phyloP scores from a whole-genome alignment of 2,888 invertebrate species.

The Cheilosia vulpina region DNA sequence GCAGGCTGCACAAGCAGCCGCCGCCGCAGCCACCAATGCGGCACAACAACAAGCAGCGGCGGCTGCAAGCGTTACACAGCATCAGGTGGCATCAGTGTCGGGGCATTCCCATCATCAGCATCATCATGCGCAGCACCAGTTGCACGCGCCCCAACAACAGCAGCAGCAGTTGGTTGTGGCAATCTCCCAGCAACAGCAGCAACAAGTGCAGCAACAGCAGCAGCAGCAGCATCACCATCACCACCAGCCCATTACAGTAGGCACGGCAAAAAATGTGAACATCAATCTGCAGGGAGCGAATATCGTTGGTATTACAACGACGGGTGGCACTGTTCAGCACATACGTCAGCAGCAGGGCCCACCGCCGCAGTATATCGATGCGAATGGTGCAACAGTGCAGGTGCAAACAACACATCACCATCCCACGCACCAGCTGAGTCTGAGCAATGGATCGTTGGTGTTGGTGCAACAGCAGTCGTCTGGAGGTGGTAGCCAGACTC shows the following conservation, averaged over 20 bases:
- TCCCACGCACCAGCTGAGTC: conserved; percentile 81
- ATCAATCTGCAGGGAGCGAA: conserved; percentile 78
- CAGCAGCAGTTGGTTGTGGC: conserved; percentile 76
- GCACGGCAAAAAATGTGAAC: conserved; percentile 77
- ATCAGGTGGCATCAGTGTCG: conserved; percentile 54
- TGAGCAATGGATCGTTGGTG: conserved; percentile 82
- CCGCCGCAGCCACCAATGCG: conserved; percentile 67
- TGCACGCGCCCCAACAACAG: conserved; percentile 57
- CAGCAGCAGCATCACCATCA: conserved; percentile 70
- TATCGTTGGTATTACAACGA: conserved; percentile 79
- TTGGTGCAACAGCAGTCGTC: conserved; percentile 81
- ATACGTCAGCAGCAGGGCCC: conserved; percentile 78
- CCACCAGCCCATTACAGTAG: conserved; percentile 60
- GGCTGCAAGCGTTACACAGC: conserved; percentile 43
- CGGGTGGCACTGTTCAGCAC: conserved; percentile 80
- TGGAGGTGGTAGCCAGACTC: conserved; percentile 76
- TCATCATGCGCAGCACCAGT: conserved; percentile 47
- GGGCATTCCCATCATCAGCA: conserved; percentile 57
- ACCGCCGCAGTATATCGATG: conserved; percentile 78
- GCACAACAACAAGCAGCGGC: conserved; percentile 63
- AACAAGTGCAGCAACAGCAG: conserved; percentile 68
- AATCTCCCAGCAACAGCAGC: conserved; percentile 71
- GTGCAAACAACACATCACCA: conserved; percentile 77
- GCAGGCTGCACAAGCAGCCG: conserved; percentile 75
- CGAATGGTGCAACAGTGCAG: conserved; percentile 78